Base-by-base conservation (phyloP, 2,888 invertebrate genomes). In the Aproaerema taeniolella region DNA sequence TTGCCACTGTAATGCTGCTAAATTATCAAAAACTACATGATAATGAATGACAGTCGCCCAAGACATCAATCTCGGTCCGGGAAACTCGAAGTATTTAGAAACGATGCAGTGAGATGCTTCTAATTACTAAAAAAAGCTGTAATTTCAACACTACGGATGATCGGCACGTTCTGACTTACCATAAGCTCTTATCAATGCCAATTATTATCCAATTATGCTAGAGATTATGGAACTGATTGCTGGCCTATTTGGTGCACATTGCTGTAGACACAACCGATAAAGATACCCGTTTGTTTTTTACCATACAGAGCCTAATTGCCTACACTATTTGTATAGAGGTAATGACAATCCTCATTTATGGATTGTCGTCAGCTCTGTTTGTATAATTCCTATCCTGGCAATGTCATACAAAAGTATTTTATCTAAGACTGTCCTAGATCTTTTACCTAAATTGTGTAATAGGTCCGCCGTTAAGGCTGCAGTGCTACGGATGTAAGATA, bases 81-180 rank as follows among this genome's bases (percentile, higher is more conserved):
- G 64, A 70, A 67, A 62, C 62, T 74, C 66, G 56, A 56, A 62
- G 59, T 63, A 63, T 62, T 62, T 59, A 62, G 29, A 30, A 10
- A 30, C 37, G 14, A 79, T 79, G 69, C 69, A 64, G 52, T 66
- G 73, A 79, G 76, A 81, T 78, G 72, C 65, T 55, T 74, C 82
- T 83, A 83, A 67, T 56, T 44, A 65, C 81, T 83, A 85, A 76
- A 65, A 76, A 64, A 42, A 81, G 78, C 78, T 66, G 58, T 61
- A 55, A 75, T 68, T 63, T 68, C 64, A 71, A 74, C 66, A 78
- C 81, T 82, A 80, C 80, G 53, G 58, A 71, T 67, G 62, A 58
- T 67, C 64, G 65, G 68, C 57, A 76, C 72, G 74, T n/a, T 71
- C 71, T 68, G 75, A 86, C 85, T 86, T 86, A 86, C 85, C 85